phyloP scores from a whole-genome alignment of 2,797 vertebrate genomes.

The Silurus lanzhouensis region DNA sequence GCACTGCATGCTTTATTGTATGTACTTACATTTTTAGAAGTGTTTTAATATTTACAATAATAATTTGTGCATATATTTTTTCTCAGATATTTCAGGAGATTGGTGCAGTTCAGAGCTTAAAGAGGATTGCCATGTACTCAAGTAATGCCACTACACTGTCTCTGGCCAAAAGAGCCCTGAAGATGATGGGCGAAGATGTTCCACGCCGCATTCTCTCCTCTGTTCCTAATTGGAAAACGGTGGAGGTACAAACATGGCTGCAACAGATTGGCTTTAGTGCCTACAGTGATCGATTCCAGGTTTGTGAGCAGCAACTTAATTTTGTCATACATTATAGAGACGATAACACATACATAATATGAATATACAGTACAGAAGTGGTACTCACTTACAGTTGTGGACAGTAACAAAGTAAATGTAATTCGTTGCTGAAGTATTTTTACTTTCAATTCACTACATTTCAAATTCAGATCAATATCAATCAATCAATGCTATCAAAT shows the following conservation, averaged over 20 bases:
- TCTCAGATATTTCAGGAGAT: constrained; percentile 92
- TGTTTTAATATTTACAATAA: not conserved
- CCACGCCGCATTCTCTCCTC: constrained; percentile 85
- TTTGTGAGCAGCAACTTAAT: constrained; percentile 58
- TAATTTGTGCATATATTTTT: not conserved
- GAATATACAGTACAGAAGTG: not conserved
- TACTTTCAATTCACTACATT: too few species aligned
- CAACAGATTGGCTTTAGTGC: constrained; percentile 91
- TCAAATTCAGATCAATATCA: too few species aligned
- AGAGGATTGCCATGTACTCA: constrained; percentile 92
- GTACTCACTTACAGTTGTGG: not conserved
- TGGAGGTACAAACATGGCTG: constrained; percentile 92
- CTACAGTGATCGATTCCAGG: constrained; percentile 86
- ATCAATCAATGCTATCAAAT: too few species aligned
- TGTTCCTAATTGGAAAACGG: constrained; percentile 93
- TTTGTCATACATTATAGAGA: not conserved
- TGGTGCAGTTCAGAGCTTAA: constrained; percentile 94
- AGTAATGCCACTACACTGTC: constrained; percentile 84
- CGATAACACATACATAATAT: not conserved
- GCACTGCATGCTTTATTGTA: not conserved
- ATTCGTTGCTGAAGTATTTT: too few species aligned
- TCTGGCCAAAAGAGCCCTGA: constrained; percentile 87
- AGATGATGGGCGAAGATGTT: constrained; percentile 87
- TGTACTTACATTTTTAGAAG: not conserved
- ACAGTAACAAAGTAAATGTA: too few species aligned